These are phyloP conservation scores for Atethmia centrago DNA, from an alignment of 2,888 invertebrate species.

Conservation along the genomic window DNA sequence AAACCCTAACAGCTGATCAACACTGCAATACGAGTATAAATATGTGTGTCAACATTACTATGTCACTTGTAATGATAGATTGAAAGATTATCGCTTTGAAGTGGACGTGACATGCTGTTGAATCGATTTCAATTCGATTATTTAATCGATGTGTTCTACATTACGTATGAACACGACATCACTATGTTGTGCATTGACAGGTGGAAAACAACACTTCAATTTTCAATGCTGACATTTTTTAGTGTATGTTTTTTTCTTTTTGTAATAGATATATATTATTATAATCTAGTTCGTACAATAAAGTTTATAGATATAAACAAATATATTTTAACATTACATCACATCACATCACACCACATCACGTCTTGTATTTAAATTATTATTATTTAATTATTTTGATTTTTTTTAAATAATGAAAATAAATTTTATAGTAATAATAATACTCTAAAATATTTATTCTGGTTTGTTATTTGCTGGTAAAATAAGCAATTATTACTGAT, in stretches of 20 bases:
- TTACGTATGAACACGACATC: conserved; percentile 29
- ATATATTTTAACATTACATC: no score
- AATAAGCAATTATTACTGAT: no score
- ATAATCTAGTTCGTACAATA: no score
- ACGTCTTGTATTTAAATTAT: no score
- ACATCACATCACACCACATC: no score
- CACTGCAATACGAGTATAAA: conserved; percentile 19
- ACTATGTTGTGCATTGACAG: conserved; percentile 33
- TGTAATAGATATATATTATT: no score
- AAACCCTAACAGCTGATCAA: conserved; percentile 34
- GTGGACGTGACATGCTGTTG: conserved; percentile 29
- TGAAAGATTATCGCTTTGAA: conserved; percentile 52
- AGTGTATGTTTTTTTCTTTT: no score
- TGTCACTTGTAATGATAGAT: conserved; percentile 55
- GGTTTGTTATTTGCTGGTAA: no score
- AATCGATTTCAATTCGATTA: conserved; percentile 45
- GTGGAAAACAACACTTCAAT: conserved; percentile 4
- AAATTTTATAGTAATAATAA: no score
- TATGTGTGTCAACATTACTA: conserved; percentile 45
- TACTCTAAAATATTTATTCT: neutral
- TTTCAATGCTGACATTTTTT: conserved; percentile 16
- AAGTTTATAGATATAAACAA: no score
- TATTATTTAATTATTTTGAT: no score
- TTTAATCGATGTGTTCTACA: conserved; percentile 47
- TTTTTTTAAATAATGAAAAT: no score